A percentile compares a stretch with the other conserved stretches of the same genome.
Conservation (phyloP, 2,113 vertebrate species). For the Psittacara wagleri region DNA sequence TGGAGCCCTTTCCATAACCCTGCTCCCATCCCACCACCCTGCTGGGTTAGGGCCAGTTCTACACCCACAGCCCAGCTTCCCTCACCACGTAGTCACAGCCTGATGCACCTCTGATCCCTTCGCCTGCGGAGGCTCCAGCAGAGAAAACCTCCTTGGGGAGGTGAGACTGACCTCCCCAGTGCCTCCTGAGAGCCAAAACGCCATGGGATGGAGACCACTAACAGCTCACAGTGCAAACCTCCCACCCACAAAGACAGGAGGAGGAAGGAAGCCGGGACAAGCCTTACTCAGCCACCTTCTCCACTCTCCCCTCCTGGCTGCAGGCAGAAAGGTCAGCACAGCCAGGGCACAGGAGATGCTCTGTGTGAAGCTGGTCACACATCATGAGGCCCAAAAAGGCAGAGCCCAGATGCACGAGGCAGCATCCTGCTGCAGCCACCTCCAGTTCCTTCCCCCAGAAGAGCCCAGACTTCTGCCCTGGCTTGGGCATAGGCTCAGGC, state of each 20-base stretch:
- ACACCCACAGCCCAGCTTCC: not conserved
- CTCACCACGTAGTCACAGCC: not conserved
- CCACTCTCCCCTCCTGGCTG: not conserved
- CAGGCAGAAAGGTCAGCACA: not conserved
- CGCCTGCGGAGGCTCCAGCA: not conserved
- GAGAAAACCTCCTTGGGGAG: not conserved
- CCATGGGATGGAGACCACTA: not conserved
- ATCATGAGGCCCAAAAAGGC: not conserved
- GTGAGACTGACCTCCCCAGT: not conserved
- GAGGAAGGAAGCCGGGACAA: not conserved
- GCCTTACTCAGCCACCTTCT: not conserved
- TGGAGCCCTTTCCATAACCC: not conserved
- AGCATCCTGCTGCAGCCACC: not conserved
- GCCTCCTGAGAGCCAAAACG: not conserved
- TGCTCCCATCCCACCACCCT: not conserved
- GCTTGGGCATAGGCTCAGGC: not conserved
- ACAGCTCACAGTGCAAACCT: not conserved
- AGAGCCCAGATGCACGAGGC: not conserved
- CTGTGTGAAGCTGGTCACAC: not conserved
- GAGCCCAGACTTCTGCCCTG: not conserved
- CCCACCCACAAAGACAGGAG: not conserved
- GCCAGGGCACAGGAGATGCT: not conserved
- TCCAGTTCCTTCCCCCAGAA: not conserved
- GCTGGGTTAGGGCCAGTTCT: not conserved
- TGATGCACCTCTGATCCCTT: not conserved